Conservation (phyloP, 2,113 vertebrate genomes). For the Litocranius walleri region DNA sequence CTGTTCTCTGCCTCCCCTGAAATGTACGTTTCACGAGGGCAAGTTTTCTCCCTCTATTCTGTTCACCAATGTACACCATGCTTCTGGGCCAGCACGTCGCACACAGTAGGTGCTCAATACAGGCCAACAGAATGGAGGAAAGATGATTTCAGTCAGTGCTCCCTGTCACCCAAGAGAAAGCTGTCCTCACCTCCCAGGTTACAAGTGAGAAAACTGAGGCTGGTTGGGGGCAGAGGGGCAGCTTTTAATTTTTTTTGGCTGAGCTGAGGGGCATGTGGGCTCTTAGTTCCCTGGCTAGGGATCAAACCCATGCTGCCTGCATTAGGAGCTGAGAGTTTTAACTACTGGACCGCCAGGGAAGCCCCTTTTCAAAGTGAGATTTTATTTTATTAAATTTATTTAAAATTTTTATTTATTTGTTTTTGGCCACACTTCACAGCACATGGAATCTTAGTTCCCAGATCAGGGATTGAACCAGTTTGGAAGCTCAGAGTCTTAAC, state of each 20-base stretch:
- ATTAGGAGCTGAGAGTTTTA: not conserved
- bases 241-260: not conserved
- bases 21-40: not conserved
- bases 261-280: not conserved
- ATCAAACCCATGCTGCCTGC: not conserved
- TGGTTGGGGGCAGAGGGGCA: not conserved
- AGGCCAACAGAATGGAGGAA: not conserved
- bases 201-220: not conserved
- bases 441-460: not conserved
- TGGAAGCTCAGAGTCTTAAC: not conserved
- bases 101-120: not conserved
- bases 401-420: not conserved
- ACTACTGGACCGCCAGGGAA: not conserved
- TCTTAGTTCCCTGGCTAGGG: not conserved
- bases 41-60: not conserved
- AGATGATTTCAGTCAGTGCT: not conserved
- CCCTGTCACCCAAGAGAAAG: not conserved
- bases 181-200: not conserved
- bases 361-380: not conserved
- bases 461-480: not conserved
- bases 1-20: not conserved
- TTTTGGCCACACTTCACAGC: not conserved
- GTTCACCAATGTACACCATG: accelerated
- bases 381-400: not conserved
- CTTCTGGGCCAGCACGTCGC: not conserved